phyloP scores from a whole-genome alignment of 2,113 vertebrate genomes.

The Eurypyga helias region DNA sequence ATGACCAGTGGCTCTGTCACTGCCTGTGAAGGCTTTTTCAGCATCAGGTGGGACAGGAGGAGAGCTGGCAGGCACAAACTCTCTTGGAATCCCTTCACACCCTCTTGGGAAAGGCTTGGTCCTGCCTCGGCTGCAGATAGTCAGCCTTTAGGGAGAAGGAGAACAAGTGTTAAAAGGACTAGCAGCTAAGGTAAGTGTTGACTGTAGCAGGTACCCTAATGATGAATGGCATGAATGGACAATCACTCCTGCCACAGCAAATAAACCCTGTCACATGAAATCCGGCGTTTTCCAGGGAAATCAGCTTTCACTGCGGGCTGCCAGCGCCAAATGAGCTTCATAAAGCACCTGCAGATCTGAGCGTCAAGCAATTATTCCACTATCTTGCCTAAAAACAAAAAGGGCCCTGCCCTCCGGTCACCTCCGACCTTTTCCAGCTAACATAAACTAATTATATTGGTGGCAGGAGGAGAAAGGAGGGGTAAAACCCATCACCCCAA shows the following conservation, averaged over 20 bases:
- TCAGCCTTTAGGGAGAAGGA: background rate
- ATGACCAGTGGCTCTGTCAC: background rate
- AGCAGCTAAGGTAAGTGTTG: slow-evolving; percentile 41
- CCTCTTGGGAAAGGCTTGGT: fast-evolving
- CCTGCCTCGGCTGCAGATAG: background rate
- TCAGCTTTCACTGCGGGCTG: slow-evolving; percentile 80
- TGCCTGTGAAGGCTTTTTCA: fast-evolving
- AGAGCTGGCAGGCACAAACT: background rate
- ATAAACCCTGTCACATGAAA: slow-evolving; percentile 86
- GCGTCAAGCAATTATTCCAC: slow-evolving; percentile 88
- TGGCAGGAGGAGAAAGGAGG: slow-evolving; percentile 38
- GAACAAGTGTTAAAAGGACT: background rate
- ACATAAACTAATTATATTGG: slow-evolving; percentile 98
- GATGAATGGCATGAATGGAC: slow-evolving; percentile 74
- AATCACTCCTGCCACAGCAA: slow-evolving; percentile 79
- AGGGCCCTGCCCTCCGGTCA: slow-evolving; percentile 82
- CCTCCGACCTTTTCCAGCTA: slow-evolving; percentile 93
- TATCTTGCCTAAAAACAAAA: slow-evolving; percentile 92
- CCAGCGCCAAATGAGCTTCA: slow-evolving; percentile 85
- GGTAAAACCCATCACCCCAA: background rate
- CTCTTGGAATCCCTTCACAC: fast-evolving
- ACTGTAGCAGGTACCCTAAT: slow-evolving; percentile 67
- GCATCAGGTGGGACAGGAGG: background rate
- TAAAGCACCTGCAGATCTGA: slow-evolving; percentile 91
- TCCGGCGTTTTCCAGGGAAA: slow-evolving; percentile 75